Percentiles rank a stretch among this genome's conserved stretches.
phyloP scores from a whole-genome alignment of 2,113 vertebrate species.

The Mormyrus lacerda region DNA sequence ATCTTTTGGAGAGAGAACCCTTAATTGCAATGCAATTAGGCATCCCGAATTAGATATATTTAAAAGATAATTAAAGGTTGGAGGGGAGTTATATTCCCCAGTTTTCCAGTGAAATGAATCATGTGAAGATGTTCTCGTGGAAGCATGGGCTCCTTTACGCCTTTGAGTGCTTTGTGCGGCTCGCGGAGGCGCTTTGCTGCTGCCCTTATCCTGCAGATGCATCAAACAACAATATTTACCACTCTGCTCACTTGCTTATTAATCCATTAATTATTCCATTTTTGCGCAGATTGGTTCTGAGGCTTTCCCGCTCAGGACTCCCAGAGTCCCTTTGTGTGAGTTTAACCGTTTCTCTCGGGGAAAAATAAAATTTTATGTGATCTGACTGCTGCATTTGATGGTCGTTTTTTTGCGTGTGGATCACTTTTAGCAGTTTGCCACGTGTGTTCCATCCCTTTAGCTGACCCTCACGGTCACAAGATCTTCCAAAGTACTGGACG shows the following conservation, averaged over 20 bases:
- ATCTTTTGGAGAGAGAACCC: slow-evolving; percentile 57
- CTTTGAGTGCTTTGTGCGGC: slow-evolving; percentile 55
- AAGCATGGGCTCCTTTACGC: slow-evolving; percentile 54
- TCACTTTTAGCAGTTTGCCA: neutral
- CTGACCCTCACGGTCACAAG: neutral
- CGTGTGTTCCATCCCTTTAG: neutral
- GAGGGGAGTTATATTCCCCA: slow-evolving; percentile 64
- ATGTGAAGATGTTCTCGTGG: slow-evolving; percentile 63
- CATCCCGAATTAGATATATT: slow-evolving; percentile 77
- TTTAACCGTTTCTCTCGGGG: neutral
- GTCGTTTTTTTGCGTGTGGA: neutral
- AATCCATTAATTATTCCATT: slow-evolving; percentile 11
- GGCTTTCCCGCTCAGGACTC: neutral
- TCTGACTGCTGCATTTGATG: neutral
- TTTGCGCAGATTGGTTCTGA: neutral
- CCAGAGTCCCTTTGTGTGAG: neutral
- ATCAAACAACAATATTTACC: slow-evolving; percentile 67
- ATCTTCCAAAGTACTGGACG: neutral
- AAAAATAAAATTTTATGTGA: neutral
- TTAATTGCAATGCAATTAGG: slow-evolving; percentile 81
- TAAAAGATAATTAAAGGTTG: slow-evolving; percentile 81
- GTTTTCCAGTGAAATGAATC: slow-evolving; percentile 71
- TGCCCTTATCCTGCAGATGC: slow-evolving; percentile 72
- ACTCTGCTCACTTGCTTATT: slow-evolving; percentile 53
- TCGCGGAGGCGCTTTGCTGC: slow-evolving; percentile 51